Conservation (phyloP, 2,797 vertebrate species). For the Pseudochromis fuscus region DNA sequence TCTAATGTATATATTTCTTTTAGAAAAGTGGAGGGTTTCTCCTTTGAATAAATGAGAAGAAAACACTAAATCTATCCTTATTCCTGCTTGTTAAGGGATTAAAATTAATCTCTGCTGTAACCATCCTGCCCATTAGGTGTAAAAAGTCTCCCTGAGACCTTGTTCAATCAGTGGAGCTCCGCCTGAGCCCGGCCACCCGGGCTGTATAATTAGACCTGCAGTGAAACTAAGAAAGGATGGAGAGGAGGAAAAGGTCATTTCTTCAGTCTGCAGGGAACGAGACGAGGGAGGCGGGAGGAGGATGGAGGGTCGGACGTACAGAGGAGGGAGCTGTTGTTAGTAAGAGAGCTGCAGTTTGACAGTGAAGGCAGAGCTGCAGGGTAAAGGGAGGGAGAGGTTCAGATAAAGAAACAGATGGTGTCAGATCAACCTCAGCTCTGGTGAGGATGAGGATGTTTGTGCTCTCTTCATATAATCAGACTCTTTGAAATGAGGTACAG, state of each 20-base stretch:
- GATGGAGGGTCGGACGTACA: not conserved
- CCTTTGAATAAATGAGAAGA: too few relatives aligned
- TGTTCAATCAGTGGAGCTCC: conserved; percentile 17
- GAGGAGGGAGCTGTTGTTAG: not conserved
- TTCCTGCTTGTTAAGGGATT: not conserved
- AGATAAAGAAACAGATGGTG: too few relatives aligned
- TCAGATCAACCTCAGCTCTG: too few relatives aligned
- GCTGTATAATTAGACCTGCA: conserved; percentile 45
- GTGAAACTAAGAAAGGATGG: conserved; percentile 11
- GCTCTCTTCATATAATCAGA: too few relatives aligned
- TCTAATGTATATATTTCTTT: too few relatives aligned
- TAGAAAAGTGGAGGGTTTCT: not conserved
- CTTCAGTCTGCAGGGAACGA: conserved; percentile 20
- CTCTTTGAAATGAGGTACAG: too few relatives aligned
- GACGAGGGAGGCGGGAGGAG: not conserved
- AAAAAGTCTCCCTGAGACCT: conserved; percentile 21
- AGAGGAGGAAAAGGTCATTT: conserved; percentile 24
- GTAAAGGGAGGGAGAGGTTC: too few relatives aligned
- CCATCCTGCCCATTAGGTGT: not conserved
- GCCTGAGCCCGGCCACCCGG: conserved; percentile 2
- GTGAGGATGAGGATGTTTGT: too few relatives aligned
- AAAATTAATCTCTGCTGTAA: not conserved
- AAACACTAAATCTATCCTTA: not conserved
- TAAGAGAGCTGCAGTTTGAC: conserved; percentile 1
- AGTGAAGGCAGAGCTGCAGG: not conserved